Base-by-base conservation (phyloP, 1,140 invertebrate genomes). In the Cataglyphis hispanica region DNA sequence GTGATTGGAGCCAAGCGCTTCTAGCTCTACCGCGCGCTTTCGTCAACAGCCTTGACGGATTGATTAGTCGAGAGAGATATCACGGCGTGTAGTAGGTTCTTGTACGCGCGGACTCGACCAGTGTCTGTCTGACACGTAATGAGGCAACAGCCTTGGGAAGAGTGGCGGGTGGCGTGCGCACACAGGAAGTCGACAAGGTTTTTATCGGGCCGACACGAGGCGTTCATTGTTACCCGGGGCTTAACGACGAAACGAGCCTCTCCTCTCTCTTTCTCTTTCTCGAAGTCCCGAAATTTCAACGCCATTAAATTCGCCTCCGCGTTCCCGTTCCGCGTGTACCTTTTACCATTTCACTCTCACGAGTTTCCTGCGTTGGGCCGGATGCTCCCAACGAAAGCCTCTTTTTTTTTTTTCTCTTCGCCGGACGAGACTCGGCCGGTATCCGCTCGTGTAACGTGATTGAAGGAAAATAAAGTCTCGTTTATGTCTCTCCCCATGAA, bases 141-240 rank as follows among this genome's bases (percentile, higher is more conserved):
- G 91, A 93, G 89, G 87, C 87, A 92, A 74, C 67, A 74, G 92
- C 94, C 94, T 95, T 94, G 94, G 91, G 89, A 85, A 89, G 92
- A 93, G 46, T 50, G 91, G 90, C 94, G 92, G 93, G 93, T 92
- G 92, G 91, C 93, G 92, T 93, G 91, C 94, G 92, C 93, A 92
- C 93, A 92, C 94, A 93, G 94, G 94, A 95, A 95, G 94, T 95
- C 92, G 93, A 93, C 94, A 94, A 95, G 94, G 94, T 94, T 95
- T 94, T 95, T 94, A 94, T 95, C 93, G 89, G 87, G 66, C 84
- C 90, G 92, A 91, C 90, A 89, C 89, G 81, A 84, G 46, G 87
- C 89, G 92, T 85, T 91, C 87, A 74, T 87, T 67, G 69, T 58
- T 61, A 50, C 70, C 53, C 63, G 31, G 31, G 27, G 43, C 70